Conservation (phyloP, 2,797 vertebrate genomes). For the Phaenicophaeus curvirostris region DNA sequence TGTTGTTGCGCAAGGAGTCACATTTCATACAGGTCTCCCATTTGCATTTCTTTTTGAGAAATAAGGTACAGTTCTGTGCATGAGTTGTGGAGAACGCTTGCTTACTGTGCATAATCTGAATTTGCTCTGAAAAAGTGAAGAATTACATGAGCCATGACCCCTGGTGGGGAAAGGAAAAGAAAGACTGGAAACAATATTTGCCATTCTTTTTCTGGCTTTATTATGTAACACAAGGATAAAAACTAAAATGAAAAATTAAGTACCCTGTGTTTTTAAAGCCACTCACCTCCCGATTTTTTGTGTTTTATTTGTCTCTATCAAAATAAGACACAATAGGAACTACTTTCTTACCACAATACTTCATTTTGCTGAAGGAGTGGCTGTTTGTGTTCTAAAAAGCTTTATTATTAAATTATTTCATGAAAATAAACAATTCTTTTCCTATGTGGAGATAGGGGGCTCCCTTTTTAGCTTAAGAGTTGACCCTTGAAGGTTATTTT, state of each 20-base stretch:
- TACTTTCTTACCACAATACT: not conserved
- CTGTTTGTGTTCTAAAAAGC: not conserved
- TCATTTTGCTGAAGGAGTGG: not conserved
- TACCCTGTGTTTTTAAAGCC: not conserved
- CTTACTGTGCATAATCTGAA: not conserved
- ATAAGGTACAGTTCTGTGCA: not conserved
- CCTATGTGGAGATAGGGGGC: not conserved
- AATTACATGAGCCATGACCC: not conserved
- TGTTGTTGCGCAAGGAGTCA: not conserved
- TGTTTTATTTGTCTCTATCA: not conserved
- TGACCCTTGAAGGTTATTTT: conserved; percentile 14
- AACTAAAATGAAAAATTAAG: not conserved
- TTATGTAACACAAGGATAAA: not conserved
- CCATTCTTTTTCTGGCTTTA: not conserved
- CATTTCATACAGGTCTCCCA: not conserved
- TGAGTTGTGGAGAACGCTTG: not conserved
- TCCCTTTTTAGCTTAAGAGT: not conserved
- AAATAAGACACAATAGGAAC: not conserved
- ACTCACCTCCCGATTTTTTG: not conserved
- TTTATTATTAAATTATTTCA: not conserved
- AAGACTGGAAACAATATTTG: not conserved
- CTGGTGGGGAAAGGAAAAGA: not conserved
- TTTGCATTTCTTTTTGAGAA: not conserved
- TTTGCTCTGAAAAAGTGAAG: not conserved
- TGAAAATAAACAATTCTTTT: not conserved